A percentile compares a stretch with the other conserved stretches of the same genome.
phyloP scores from a whole-genome alignment of 2,113 vertebrate genomes.

The Nycticebus coucang region DNA sequence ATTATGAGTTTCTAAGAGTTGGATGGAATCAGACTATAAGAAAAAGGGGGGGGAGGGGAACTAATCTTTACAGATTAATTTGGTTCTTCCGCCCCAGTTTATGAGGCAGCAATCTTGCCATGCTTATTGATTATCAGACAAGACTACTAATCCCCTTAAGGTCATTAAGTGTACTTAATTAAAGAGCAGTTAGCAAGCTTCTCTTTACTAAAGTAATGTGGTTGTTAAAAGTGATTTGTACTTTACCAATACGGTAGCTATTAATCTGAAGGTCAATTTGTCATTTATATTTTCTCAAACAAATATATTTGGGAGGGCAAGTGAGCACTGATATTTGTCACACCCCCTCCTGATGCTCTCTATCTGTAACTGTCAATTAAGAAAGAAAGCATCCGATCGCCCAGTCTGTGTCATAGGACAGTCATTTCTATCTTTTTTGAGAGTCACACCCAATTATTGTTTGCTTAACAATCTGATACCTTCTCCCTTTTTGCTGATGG shows the following conservation, averaged over 20 bases:
- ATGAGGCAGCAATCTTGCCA: constrained; percentile 88
- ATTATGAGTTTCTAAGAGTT: constrained; percentile 36
- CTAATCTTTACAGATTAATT: constrained; percentile 86
- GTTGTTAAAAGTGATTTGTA: constrained; percentile 89
- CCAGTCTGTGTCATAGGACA: not conserved
- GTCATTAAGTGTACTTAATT: constrained; percentile 99
- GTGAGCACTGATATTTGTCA: constrained; percentile 37
- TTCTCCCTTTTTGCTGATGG: not conserved
- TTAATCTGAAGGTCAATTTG: constrained; percentile 88
- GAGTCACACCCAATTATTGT: not conserved
- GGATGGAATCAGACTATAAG: constrained; percentile 60
- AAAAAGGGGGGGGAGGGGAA: constrained; percentile 75
- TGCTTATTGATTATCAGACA: constrained; percentile 98
- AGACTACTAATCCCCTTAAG: constrained; percentile 97
- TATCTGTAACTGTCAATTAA: constrained; percentile 5
- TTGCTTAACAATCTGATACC: not conserved
- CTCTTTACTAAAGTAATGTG: constrained; percentile 87
- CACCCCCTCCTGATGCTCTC: not conserved
- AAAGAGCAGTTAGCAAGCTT: constrained; percentile 95
- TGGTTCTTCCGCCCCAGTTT: constrained; percentile 82
- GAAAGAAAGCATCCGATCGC: not conserved
- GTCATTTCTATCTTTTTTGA: not conserved
- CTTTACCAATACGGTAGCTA: constrained; percentile 84
- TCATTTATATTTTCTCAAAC: constrained; percentile 88
- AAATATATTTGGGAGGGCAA: constrained; percentile 80